phyloP scores from a whole-genome alignment of 2,113 vertebrate species.

The Trichechus manatus region DNA sequence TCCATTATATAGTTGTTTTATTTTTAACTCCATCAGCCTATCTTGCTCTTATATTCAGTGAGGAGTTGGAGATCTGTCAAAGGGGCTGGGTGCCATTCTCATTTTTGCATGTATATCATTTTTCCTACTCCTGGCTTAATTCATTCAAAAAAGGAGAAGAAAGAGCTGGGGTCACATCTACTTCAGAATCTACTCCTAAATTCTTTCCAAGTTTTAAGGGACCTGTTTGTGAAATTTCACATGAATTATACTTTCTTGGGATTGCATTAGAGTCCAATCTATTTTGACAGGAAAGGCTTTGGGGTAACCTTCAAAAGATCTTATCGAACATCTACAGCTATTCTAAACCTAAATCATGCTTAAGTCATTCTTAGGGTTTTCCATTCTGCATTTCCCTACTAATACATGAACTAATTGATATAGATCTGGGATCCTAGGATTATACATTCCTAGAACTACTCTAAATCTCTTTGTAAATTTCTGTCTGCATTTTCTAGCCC shows the following conservation, averaged over 20 bases:
- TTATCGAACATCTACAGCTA: neutral
- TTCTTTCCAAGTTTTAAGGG: neutral
- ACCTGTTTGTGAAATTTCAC: neutral
- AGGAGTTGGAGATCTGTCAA: neutral
- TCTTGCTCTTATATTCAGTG: neutral
- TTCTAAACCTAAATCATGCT: neutral
- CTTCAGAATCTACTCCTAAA: neutral
- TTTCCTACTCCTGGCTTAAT: neutral
- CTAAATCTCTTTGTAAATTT: neutral
- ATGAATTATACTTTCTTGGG: neutral
- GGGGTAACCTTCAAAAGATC: neutral
- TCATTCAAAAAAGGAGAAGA: neutral
- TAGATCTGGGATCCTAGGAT: neutral
- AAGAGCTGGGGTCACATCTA: neutral
- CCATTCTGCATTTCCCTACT: neutral
- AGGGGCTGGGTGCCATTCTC: neutral
- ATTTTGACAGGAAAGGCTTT: neutral
- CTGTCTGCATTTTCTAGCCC: neutral
- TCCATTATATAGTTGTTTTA: neutral
- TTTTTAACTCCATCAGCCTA: neutral
- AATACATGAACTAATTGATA: neutral
- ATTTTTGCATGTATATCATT: slow-evolving; percentile 2
- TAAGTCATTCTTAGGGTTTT: neutral
- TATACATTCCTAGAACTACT: neutral
- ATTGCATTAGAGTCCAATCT: neutral